Evolutionary conservation across 2,888 invertebrate genomes (phyloP).

Genomic region (Phrixothrix hirtus): DNA sequence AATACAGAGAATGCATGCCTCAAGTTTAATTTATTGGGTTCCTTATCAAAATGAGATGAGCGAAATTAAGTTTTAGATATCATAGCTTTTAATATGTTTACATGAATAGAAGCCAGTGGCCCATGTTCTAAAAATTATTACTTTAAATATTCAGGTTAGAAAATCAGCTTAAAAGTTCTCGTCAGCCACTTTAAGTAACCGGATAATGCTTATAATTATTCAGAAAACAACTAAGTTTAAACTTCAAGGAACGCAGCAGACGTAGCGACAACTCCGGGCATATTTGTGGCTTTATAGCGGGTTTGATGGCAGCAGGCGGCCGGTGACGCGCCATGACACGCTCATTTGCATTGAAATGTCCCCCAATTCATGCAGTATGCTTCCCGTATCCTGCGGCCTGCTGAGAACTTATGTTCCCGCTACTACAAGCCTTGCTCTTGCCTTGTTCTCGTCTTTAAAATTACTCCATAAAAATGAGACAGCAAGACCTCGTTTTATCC

Average conservation of each 20-base stretch:
- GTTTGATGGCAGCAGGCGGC: conserved; percentile 42
- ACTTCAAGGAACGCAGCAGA: conserved; percentile 26
- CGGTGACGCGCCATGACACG: conserved; percentile 44
- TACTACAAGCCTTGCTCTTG: conserved; percentile 19
- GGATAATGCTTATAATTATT: conserved; percentile 31
- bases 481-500: conserved; percentile 9
- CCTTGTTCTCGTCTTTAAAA: conserved; percentile 24
- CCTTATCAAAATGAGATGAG: conserved; percentile 16
- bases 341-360: conserved; percentile 50
- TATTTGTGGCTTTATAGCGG: conserved; percentile 42
- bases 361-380: conserved; percentile 44
- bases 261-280: conserved; percentile 35
- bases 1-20: conserved; percentile 30
- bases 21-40: conserved; percentile 21
- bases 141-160: too few species aligned
- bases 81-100: too few species aligned
- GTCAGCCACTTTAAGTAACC: conserved; percentile 24
- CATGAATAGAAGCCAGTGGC: too few species aligned
- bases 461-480: conserved; percentile 26
- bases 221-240: conserved; percentile 32
- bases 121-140: too few species aligned
- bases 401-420: conserved; percentile 36
- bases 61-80: conserved; percentile 14
- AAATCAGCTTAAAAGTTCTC: conserved; percentile 24
- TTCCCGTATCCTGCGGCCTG: conserved; percentile 38